Percentiles rank a stretch among this genome's conserved stretches.
Evolutionary conservation across 2,113 vertebrate genomes (phyloP).

Genomic region (Xiphias gladius): DNA sequence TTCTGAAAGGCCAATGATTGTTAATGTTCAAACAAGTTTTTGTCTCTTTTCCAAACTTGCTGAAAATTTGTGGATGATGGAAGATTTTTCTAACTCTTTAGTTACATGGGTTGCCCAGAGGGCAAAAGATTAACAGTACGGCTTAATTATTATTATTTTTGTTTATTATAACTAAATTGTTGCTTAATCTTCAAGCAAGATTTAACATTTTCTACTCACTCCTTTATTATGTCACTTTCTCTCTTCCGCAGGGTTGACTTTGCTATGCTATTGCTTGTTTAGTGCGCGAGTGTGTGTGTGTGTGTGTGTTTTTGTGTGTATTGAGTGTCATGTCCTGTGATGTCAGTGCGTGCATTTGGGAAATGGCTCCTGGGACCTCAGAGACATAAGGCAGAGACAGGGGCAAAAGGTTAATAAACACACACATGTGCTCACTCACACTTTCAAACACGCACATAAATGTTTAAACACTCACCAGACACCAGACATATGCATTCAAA

Average conservation of each 20-base stretch:
- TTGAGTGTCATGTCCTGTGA: slow-evolving; percentile 40
- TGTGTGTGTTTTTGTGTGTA: slow-evolving; percentile 23
- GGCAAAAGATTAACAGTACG: slow-evolving; percentile 17
- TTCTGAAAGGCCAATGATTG: slow-evolving; percentile 48
- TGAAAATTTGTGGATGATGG: slow-evolving; percentile 35
- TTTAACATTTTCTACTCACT: neutral
- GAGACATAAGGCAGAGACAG: slow-evolving; percentile 77
- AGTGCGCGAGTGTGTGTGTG: neutral
- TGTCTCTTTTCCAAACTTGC: slow-evolving; percentile 20
- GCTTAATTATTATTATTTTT: slow-evolving; percentile 15
- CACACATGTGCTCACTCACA: slow-evolving; percentile 37
- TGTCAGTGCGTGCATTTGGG: slow-evolving; percentile 47
- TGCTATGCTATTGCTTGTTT: neutral
- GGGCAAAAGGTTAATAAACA: slow-evolving; percentile 79
- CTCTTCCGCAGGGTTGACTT: neutral
- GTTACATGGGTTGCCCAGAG: slow-evolving; percentile 11
- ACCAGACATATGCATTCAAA: slow-evolving; percentile 14
- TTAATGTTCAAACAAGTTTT: slow-evolving; percentile 43
- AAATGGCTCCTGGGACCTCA: slow-evolving; percentile 64
- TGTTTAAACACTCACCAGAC: slow-evolving; percentile 50
- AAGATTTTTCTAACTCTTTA: slow-evolving; percentile 30
- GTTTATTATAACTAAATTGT: slow-evolving; percentile 10
- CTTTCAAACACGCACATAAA: slow-evolving; percentile 29
- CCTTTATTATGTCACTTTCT: neutral
- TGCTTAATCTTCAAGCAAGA: slow-evolving; percentile 31